Conservation (phyloP, 2,113 vertebrate species). For the Nerophis lumbriciformis region DNA sequence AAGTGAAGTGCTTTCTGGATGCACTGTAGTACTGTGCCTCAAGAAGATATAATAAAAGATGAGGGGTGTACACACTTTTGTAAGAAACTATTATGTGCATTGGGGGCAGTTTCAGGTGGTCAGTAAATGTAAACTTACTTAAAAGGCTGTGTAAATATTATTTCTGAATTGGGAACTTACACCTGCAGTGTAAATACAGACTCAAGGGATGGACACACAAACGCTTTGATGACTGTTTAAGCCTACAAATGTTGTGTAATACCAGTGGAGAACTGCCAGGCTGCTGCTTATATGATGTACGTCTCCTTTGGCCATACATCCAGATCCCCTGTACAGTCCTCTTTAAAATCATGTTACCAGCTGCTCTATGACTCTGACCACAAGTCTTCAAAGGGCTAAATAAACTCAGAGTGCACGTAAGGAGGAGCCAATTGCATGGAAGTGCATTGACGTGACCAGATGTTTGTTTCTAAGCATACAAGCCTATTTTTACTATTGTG, state of each 20-base stretch:
- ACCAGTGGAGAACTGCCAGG: slow-evolving; percentile 47
- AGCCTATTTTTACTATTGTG: slow-evolving; percentile 74
- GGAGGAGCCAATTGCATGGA: slow-evolving; percentile 52
- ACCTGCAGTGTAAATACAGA: too few relatives aligned
- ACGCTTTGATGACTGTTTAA: slow-evolving; percentile 14
- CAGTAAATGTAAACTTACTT: too few relatives aligned
- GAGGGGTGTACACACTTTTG: too few relatives aligned
- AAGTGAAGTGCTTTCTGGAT: too few relatives aligned
- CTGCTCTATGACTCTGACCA: slow-evolving; percentile 58
- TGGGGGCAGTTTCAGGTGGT: too few relatives aligned
- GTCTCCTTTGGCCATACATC: slow-evolving; percentile 40
- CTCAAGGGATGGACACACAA: neutral
- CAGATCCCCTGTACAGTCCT: slow-evolving; percentile 46
- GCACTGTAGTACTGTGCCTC: too few relatives aligned
- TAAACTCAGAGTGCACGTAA: slow-evolving; percentile 61
- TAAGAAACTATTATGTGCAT: too few relatives aligned
- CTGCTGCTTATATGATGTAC: slow-evolving; percentile 54
- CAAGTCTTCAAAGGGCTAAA: slow-evolving; percentile 69
- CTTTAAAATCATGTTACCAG: slow-evolving; percentile 65
- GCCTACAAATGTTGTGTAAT: slow-evolving; percentile 42
- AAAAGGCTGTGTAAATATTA: too few relatives aligned
- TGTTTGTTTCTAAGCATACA: slow-evolving; percentile 73
- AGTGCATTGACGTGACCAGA: slow-evolving; percentile 67
- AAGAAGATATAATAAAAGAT: too few relatives aligned
- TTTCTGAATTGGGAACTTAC: too few relatives aligned